These are phyloP conservation scores for Parotia lawesii DNA, from an alignment of 2,113 vertebrate species.

Conservation along the genomic window DNA sequence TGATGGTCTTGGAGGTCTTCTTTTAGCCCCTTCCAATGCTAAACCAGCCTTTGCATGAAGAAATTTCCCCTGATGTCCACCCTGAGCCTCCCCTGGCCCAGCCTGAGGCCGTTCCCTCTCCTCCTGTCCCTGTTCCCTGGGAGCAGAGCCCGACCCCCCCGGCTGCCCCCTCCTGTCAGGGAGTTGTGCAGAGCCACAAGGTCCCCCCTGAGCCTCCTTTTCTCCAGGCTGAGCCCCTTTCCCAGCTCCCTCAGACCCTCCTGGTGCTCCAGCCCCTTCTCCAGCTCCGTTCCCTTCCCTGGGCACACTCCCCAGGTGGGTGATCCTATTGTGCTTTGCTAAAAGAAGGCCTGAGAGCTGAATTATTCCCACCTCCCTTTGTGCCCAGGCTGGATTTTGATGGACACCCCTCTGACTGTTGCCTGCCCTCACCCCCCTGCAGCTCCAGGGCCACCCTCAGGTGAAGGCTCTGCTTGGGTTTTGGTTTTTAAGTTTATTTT, in stretches of 20 bases:
- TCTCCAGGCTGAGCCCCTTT: background rate
- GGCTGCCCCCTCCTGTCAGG: background rate
- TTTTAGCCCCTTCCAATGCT: background rate
- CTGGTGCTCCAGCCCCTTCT: background rate
- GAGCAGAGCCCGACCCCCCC: background rate
- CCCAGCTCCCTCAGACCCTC: background rate
- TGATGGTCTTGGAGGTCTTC: background rate
- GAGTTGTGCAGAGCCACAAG: background rate
- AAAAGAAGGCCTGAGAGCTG: background rate
- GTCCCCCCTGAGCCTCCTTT: background rate
- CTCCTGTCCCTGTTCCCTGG: background rate
- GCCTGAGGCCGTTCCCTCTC: background rate
- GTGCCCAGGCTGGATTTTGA: background rate
- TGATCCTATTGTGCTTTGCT: background rate
- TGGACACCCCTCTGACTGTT: background rate
- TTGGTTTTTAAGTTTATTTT: background rate
- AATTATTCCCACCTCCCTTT: background rate
- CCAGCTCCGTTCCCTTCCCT: background rate
- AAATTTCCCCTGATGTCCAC: accelerated
- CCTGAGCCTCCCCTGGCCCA: background rate
- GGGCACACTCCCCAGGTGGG: background rate
- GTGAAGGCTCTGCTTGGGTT: background rate
- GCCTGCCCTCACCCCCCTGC: background rate
- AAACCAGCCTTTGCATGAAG: background rate
- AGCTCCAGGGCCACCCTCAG: background rate